Evolutionary conservation across 2,113 vertebrate species (phyloP), one percentile per base, ranked within the genome.

Genomic region (Ictalurus punctatus): DNA sequence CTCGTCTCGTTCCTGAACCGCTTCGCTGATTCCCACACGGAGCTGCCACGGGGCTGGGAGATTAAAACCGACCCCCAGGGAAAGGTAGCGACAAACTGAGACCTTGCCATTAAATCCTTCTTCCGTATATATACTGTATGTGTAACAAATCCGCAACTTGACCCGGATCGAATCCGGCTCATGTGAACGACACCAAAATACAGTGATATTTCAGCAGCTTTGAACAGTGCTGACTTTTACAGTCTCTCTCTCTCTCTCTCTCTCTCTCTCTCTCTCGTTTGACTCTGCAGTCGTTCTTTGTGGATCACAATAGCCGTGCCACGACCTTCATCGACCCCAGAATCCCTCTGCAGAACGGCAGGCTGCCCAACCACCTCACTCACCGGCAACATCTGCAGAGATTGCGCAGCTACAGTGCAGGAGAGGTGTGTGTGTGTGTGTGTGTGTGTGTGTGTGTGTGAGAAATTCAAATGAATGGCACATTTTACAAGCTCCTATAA

Each of bases 41-140:
- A 98, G 89, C 93, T 98, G 90, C 97, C 97, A 25, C 95, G 97
- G 3, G 97, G 97, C 86, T 98, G 97, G 97, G 97, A 98, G 91
- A 96, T 98, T 93, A 98, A 98, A 94, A 97, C 96, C 0, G 97
- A 97, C 92, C 96, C 97, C 86, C 97, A 97, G 91, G 97, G 97
- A 91, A 97, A 97, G 97, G 97, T 97, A 93, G 90, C 93, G 6
- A 34, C 13, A 10, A 58, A 40, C 21, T 2, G 30, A 2, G 7
- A 25, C 25, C 44, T 44, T 44, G 19, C 21, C 4, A 0, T 1
- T 7, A 40, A 73, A 40, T 73, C 17, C 71, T 17, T 14, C 12
- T 69, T 30, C n/a, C 21, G 27, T 3, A 4, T 30, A 23, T 14
- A 30, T 69, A 6, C 48, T 37, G 17, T 21, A 74, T 16, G 67